Evolutionary conservation across 2,797 vertebrate genomes (phyloP).

Genomic region (Hybognathus amarus): DNA sequence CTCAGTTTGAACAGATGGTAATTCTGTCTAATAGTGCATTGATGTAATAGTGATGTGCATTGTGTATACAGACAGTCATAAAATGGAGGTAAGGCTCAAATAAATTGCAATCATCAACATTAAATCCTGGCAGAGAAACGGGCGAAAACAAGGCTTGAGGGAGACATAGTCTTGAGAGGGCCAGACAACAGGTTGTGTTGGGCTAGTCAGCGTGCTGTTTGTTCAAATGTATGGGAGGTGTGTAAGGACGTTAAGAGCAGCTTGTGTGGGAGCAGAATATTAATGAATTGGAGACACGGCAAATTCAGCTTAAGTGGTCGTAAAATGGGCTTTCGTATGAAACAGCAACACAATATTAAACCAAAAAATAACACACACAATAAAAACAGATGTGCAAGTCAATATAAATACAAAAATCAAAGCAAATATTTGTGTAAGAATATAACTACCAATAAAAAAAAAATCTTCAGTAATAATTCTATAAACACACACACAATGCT

Average conservation of each 20-base stretch:
- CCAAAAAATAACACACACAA: background rate
- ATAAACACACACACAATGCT: conserved; percentile 23
- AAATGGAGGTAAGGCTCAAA: conserved; percentile 90
- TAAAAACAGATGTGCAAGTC: background rate
- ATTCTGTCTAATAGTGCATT: conserved; percentile 93
- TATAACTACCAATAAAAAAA: background rate
- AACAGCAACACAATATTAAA: background rate
- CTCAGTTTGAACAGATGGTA: conserved; percentile 95
- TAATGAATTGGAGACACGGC: background rate
- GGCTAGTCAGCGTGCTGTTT: conserved; percentile 41
- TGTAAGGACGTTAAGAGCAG: conserved; percentile 25
- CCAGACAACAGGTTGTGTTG: conserved; percentile 44
- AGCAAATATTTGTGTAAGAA: background rate
- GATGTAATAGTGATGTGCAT: conserved; percentile 84
- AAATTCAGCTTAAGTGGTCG: conserved; percentile 13
- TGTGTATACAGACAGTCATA: conserved; percentile 92
- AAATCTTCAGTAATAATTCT: background rate
- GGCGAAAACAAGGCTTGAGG: conserved; percentile 54
- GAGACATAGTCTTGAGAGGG: conserved; percentile 50
- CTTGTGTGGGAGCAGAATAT: conserved; percentile 39
- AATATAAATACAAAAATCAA: background rate
- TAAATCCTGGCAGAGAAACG: conserved; percentile 73
- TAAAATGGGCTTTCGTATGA: conserved; percentile 11
- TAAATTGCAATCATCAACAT: conserved; percentile 93
- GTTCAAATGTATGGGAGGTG: conserved; percentile 25